Conservation (phyloP, 2,113 vertebrate species). For the Pseudopodoces humilis region DNA sequence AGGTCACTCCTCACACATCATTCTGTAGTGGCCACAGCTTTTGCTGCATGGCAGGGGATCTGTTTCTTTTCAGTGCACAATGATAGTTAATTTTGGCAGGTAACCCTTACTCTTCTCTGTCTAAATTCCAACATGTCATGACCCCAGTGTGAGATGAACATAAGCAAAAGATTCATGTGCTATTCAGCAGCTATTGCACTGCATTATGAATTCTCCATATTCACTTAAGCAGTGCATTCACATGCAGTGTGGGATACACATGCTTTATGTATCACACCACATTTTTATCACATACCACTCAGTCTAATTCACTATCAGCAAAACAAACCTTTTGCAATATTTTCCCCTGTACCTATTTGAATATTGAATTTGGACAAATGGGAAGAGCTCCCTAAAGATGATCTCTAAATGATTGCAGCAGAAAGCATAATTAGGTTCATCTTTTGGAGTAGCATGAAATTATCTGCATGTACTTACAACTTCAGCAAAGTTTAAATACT, state of each 20-base stretch:
- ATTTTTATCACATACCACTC: neutral
- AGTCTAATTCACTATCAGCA: neutral
- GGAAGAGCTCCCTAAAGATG: neutral
- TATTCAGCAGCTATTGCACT: neutral
- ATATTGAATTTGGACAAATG: neutral
- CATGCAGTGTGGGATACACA: neutral
- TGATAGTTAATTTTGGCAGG: constrained; percentile 30
- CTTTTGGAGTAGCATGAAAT: constrained; percentile 14
- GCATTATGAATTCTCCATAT: neutral
- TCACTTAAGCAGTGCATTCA: neutral
- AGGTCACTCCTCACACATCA: neutral
- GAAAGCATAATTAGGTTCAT: constrained; percentile 39
- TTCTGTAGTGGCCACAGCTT: neutral
- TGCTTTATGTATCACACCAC: neutral
- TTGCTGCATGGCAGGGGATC: neutral
- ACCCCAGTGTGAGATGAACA: neutral
- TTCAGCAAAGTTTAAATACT: constrained; percentile 1
- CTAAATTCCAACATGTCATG: neutral
- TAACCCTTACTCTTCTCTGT: neutral
- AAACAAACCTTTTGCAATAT: neutral
- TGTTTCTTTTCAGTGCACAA: neutral
- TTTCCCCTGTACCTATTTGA: neutral
- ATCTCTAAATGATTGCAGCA: neutral
- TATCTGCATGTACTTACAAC: constrained; percentile 29
- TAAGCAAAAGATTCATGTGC: neutral